These are phyloP conservation scores for Pangasianodon hypophthalmus DNA, from an alignment of 2,113 vertebrate species.

Conservation along the genomic window DNA sequence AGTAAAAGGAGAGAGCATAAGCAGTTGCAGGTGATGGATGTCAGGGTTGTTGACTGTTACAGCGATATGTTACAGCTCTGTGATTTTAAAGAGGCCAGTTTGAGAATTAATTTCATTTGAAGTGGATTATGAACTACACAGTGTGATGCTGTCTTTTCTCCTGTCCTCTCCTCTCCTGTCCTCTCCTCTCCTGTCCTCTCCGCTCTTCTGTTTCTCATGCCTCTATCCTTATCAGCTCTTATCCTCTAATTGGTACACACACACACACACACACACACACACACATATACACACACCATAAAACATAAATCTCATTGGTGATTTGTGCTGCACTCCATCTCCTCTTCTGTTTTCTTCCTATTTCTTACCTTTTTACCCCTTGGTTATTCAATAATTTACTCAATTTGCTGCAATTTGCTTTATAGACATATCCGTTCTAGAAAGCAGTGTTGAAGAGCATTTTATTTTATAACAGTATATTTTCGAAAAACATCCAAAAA, in stretches of 20 bases:
- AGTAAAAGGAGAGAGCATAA: not conserved
- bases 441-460: not conserved
- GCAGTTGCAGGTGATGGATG: slow-evolving; percentile 52
- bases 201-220: not conserved
- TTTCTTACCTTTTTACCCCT: not conserved
- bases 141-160: not conserved
- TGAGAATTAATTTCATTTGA: slow-evolving; percentile 59
- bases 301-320: not conserved
- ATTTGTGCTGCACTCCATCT: not conserved
- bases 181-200: not conserved
- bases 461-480: not conserved
- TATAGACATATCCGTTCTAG: not conserved
- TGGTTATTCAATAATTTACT: not conserved
- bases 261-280: not conserved
- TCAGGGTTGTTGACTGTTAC: slow-evolving; percentile 21
- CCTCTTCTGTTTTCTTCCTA: not conserved
- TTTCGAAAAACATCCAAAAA: not conserved
- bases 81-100: slow-evolving; percentile 51
- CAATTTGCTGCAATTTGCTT: not conserved
- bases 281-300: not conserved
- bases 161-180: not conserved
- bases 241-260: not conserved
- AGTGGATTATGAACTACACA: not conserved
- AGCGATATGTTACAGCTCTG: slow-evolving; percentile 30
- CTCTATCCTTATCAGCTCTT: not conserved